Conservation (phyloP, 2,797 vertebrate genomes). For the Sebastes trivittatus region DNA sequence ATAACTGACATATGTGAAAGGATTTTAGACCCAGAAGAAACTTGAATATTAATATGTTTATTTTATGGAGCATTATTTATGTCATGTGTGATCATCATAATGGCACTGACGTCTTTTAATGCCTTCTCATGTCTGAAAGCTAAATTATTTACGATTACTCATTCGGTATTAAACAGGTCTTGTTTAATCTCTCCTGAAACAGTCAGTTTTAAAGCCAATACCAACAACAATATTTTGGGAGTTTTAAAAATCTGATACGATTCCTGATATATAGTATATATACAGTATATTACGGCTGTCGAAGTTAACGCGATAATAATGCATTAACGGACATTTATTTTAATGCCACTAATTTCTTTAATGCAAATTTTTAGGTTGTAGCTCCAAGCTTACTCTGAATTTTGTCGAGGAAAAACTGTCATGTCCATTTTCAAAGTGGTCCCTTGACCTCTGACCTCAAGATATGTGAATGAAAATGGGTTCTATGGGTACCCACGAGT, state of each 20-base stretch:
- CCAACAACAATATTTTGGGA: background rate
- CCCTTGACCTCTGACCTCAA: too few species aligned
- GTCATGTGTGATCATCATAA: background rate
- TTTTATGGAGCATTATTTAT: conserved; percentile 1
- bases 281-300: too few species aligned
- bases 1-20: background rate
- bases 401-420: too few species aligned
- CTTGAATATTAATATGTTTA: background rate
- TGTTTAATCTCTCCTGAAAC: conserved; percentile 1
- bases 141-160: background rate
- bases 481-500: too few species aligned
- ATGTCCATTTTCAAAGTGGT: too few species aligned
- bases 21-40: background rate
- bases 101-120: conserved; percentile 1
- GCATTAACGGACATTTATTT: too few species aligned
- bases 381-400: too few species aligned
- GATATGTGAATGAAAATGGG: too few species aligned
- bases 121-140: background rate
- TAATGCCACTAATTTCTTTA: too few species aligned
- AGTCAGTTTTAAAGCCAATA: background rate
- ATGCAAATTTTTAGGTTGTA: too few species aligned
- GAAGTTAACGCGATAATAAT: background rate
- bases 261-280: background rate
- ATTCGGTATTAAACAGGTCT: background rate
- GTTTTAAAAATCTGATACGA: background rate